Evolutionary conservation across 2,113 vertebrate species (phyloP), one percentile per base, ranked within the genome.

Genomic region (Periophthalmus modestus): DNA sequence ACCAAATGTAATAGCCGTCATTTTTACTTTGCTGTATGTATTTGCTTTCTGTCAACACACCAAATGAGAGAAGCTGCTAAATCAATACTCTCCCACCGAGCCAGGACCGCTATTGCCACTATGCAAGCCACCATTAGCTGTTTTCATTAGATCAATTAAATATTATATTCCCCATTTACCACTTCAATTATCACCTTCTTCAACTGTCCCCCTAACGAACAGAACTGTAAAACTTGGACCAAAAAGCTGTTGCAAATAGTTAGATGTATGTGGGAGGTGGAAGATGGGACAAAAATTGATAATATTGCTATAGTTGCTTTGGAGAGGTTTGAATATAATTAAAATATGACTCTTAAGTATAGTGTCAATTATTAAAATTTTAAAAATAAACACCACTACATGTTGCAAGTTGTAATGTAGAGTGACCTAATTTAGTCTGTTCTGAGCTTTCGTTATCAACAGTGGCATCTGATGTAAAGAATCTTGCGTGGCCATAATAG

Each of bases 31-130:
- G 18, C 83, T 68, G 75, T 83, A 80, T 79, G 72, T 80, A 78
- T 89, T 90, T 85, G 76, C 68, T 69, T 87, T 81, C 76, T 91
- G 88, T 88, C 86, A 87, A 81, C 81, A 83, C 46, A 76, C 71
- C 63, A 79, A 69, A 81, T 84, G 82, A 85, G 75, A 75, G 57
- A 83, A 85, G 66, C 69, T 66, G 52, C 78, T 63, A 79, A 86
- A 87, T 88, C 82, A 84, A 87, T 82, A 80, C 58, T 66, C 59
- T 68, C 66, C 71, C 55, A 75, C 69, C 46, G 54, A 83, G 82
- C 59, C 61, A 66, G 77, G 57, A 63, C 70, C 67, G 66, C 68
- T 63, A 24, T 43, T 7, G 61, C 57, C 73, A 76, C 55, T 77
- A 75, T 71, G 69, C 47, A 71, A 85, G 80, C 75, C 75, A 81